Percentiles rank a stretch among this genome's conserved stretches.
phyloP scores from a whole-genome alignment of 2,113 vertebrate genomes.

The Leptosomus discolor region DNA sequence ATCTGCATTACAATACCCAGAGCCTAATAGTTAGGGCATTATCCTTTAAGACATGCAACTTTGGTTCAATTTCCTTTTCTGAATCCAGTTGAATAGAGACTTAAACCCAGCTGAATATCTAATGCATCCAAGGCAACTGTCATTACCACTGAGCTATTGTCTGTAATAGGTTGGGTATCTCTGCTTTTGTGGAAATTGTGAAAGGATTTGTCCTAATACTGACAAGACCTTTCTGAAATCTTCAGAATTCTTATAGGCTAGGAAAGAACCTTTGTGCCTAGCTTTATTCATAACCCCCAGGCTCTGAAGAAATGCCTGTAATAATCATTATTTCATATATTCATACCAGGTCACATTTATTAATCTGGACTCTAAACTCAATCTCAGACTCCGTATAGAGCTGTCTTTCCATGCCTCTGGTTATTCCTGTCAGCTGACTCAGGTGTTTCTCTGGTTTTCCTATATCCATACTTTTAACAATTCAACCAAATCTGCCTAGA shows the following conservation, averaged over 20 bases:
- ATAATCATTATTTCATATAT: slow-evolving; percentile 47
- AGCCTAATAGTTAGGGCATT: slow-evolving; percentile 36
- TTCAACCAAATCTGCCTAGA: neutral
- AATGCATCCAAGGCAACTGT: slow-evolving; percentile 67
- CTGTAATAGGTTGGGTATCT: slow-evolving; percentile 38
- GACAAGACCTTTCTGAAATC: slow-evolving; percentile 48
- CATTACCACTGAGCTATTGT: slow-evolving; percentile 48
- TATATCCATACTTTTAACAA: neutral
- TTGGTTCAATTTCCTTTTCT: slow-evolving; percentile 58
- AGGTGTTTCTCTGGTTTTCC: slow-evolving; percentile 10
- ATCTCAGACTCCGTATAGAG: neutral
- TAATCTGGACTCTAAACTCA: slow-evolving; percentile 29
- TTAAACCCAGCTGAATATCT: slow-evolving; percentile 57
- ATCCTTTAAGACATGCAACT: slow-evolving; percentile 45
- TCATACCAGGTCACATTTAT: slow-evolving; percentile 10
- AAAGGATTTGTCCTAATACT: slow-evolving; percentile 63
- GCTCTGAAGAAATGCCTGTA: slow-evolving; percentile 14
- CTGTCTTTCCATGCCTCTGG: slow-evolving; percentile 39
- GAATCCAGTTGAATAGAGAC: slow-evolving; percentile 57
- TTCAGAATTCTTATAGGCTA: slow-evolving; percentile 14
- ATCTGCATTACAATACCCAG: slow-evolving; percentile 59
- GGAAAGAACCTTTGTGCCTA: slow-evolving; percentile 23
- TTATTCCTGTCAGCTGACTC: slow-evolving; percentile 32
- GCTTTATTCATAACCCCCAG: slow-evolving; percentile 2
- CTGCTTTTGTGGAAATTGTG: slow-evolving; percentile 57